Base-by-base conservation (phyloP, 1,140 invertebrate genomes). In the Saccostrea echinata region DNA sequence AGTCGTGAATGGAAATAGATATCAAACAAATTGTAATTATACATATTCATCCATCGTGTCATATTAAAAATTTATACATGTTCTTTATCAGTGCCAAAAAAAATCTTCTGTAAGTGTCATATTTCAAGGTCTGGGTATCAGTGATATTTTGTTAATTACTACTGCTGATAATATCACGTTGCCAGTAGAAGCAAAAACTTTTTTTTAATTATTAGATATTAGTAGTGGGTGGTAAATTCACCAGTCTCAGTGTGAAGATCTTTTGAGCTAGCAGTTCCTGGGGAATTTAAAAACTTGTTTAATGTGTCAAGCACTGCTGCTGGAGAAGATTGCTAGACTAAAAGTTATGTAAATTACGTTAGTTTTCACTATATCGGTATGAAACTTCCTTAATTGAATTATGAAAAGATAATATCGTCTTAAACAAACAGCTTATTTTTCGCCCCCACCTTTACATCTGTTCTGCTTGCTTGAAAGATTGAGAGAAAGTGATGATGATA, bases 361-460 rank as follows among this genome's bases (percentile, higher is more conserved):
- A 76, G 68, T 76, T 76, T 76, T 76, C 68, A 76, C 24, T 27
- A 76, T 21, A 76, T 21, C 24, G 16, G 68, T 30, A 76, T 33
- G 68, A 76, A 76, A 76, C 27, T 33, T 13, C 27, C 24, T 8
- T 76, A 30, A 64, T 64, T 64, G 57, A 16, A 30, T 76, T 76
- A 76, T 61, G 18, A 61, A 61, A n/a, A 21, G 55, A 61, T 61
- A 61, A 43, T n/a, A n/a, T 61, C 55, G 16, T 61, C 18, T 61
- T 21, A 61, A 61, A 61, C 55, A 61, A 61, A n/a, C 55, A 61
- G n/a, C 55, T 6, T 4, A 4, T 21, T 61, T 21, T 61, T n/a
- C 55, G 16, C 55, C 55, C 55, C 55, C 55, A 1, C 18, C 55
- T 61, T 21, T 61, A 43, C 55, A 61, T 21, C 55, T 61, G 55